Conservation (phyloP, 1,140 invertebrate genomes). For the Drosophila rhopaloa region DNA sequence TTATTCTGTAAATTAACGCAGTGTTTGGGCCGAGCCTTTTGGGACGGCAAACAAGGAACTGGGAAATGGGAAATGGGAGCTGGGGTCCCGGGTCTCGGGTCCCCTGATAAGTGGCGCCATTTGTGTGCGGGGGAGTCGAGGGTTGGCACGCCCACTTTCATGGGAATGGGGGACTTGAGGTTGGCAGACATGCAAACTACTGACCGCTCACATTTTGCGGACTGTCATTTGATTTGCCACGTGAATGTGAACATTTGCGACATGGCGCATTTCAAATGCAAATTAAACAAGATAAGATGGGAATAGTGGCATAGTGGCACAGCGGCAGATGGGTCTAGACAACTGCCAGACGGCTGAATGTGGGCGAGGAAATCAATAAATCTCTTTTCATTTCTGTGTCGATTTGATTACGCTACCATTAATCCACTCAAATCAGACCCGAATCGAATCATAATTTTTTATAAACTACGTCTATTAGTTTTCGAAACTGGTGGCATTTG, state of each 20-base stretch:
- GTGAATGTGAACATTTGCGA: constrained; percentile 57
- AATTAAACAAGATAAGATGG: constrained; percentile 74
- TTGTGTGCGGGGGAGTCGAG: constrained; percentile 23
- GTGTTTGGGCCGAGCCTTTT: constrained; percentile 21
- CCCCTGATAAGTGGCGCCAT: constrained; percentile 57
- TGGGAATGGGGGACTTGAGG: neutral
- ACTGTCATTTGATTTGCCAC: constrained; percentile 74
- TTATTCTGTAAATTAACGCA: constrained; percentile 80
- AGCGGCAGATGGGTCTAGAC: constrained; percentile 59
- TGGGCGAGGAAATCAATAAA: constrained; percentile 64
- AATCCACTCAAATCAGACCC: constrained; percentile 36
- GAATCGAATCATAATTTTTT: constrained; percentile 73
- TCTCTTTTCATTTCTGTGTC: constrained; percentile 18
- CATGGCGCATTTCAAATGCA: constrained; percentile 80
- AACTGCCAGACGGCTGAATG: constrained; percentile 49
- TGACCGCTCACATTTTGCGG: constrained; percentile 54
- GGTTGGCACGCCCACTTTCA: constrained; percentile 34
- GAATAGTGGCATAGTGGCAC: constrained; percentile 3
- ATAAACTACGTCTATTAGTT: constrained; percentile 75
- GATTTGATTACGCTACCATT: constrained; percentile 41
- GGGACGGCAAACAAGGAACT: constrained; percentile 13
- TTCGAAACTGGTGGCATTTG: constrained; percentile 46
- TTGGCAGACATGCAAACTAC: constrained; percentile 56
- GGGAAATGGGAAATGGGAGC: constrained; percentile 1
- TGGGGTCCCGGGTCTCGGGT: neutral